Percentiles rank a stretch among this genome's conserved stretches.
Conservation (phyloP, 2,797 vertebrate genomes). For the Acipenser transmontanus region DNA sequence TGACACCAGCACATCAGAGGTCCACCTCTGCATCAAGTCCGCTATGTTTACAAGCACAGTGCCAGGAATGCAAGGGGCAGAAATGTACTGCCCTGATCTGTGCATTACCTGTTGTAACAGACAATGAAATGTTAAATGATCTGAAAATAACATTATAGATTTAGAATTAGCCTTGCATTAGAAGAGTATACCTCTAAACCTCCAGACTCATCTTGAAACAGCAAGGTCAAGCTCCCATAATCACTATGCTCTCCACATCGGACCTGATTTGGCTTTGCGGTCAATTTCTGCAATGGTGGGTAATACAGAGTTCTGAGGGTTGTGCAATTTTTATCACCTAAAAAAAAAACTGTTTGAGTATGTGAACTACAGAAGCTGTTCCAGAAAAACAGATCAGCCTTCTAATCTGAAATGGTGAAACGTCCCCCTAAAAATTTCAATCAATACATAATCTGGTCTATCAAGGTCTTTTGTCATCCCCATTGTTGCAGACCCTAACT, state of each 20-base stretch:
- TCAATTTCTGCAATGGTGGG: constrained; percentile 35
- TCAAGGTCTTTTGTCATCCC: constrained; percentile 35
- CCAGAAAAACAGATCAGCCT: background rate
- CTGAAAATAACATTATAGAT: too few species aligned
- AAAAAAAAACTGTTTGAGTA: constrained; percentile 1
- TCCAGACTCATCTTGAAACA: constrained; percentile 47
- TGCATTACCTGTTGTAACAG: constrained; percentile 39
- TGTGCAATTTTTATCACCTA: constrained; percentile 42
- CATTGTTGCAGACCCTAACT: too few species aligned
- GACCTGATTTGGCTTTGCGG: constrained; percentile 48
- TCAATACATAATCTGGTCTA: too few species aligned
- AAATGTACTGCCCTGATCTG: constrained; percentile 45
- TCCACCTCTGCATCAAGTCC: constrained; percentile 70
- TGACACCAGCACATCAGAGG: constrained; percentile 51
- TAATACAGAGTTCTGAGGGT: constrained; percentile 59
- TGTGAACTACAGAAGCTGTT: background rate
- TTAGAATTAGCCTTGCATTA: background rate
- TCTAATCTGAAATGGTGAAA: background rate
- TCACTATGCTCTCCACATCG: constrained; percentile 66
- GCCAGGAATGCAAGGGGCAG: constrained; percentile 43
- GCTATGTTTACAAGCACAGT: constrained; percentile 58
- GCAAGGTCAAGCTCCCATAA: constrained; percentile 60
- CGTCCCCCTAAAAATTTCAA: too few species aligned
- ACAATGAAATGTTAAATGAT: background rate
- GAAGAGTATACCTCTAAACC: constrained; percentile 53